Evolutionary conservation across 2,113 vertebrate genomes (phyloP).

Genomic region (Pogona vitticeps): DNA sequence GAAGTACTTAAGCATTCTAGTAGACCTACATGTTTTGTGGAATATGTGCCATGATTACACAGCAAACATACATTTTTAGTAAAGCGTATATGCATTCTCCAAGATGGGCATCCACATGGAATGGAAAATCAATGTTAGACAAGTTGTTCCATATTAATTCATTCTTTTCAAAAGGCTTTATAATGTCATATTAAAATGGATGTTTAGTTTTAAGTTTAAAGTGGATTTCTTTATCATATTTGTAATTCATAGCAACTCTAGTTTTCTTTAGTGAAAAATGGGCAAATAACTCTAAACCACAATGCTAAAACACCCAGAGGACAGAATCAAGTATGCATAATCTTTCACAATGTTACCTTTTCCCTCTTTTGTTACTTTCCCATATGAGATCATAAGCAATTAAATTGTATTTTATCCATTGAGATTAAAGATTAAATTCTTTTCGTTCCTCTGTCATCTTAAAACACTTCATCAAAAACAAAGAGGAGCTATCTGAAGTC

Average conservation of each 20-base stretch:
- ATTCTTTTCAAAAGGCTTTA: not conserved
- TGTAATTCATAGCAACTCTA: constrained; percentile 3
- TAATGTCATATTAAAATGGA: constrained; percentile 26
- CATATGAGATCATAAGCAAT: constrained; percentile 11
- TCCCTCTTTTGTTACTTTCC: constrained; percentile 11
- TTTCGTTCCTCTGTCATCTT: constrained; percentile 28
- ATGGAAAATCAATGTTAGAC: too few species aligned
- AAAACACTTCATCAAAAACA: constrained; percentile 5
- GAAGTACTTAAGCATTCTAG: too few species aligned
- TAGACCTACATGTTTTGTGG: not conserved
- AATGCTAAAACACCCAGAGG: not conserved
- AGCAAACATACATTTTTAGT: not conserved
- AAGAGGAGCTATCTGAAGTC: not conserved
- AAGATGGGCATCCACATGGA: too few species aligned
- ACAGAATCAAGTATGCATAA: not conserved
- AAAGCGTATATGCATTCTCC: not conserved
- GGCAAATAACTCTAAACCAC: constrained; percentile 16
- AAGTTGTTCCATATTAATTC: too few species aligned
- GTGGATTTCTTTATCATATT: not conserved
- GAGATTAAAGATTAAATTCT: constrained; percentile 11
- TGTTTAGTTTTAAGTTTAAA: not conserved
- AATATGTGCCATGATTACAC: not conserved
- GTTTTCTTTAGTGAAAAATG: not conserved
- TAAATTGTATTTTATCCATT: constrained; percentile 19
- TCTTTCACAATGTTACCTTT: constrained; percentile 18